phyloP scores from a whole-genome alignment of 2,113 vertebrate species.

The Marcusenius ussheri region DNA sequence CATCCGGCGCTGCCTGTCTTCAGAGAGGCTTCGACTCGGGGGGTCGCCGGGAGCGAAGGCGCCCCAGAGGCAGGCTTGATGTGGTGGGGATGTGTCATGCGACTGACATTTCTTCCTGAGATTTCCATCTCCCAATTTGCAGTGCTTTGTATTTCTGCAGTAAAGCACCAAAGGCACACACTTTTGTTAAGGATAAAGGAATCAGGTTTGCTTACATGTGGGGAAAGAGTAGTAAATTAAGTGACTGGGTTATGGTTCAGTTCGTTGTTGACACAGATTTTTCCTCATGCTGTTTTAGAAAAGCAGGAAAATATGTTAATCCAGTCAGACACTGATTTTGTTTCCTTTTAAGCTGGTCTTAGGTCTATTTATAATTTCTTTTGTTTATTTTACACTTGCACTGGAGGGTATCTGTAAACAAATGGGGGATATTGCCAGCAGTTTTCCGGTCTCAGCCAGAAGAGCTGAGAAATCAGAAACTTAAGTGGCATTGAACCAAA shows the following conservation, averaged over 20 bases:
- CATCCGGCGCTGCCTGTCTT: not conserved
- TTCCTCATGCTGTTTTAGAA: not conserved
- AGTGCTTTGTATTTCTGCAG: not conserved
- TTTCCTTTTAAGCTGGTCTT: not conserved
- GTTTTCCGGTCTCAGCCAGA: not conserved
- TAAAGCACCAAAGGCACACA: not conserved
- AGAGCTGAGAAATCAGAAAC: not conserved
- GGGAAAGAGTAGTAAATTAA: not conserved
- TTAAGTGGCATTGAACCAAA: not conserved
- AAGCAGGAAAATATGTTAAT: not conserved
- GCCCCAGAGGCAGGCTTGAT: not conserved
- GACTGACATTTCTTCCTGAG: not conserved
- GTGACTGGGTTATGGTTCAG: not conserved
- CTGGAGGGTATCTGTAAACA: not conserved
- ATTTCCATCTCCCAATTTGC: not conserved
- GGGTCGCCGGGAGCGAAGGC: not conserved
- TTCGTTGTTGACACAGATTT: not conserved
- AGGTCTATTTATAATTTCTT: not conserved
- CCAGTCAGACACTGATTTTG: not conserved
- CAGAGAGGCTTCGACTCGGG: not conserved
- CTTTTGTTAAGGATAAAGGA: not conserved
- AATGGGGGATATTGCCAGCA: not conserved
- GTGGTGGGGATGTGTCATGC: not conserved
- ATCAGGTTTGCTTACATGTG: not conserved
- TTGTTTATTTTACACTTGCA: not conserved